Evolutionary conservation across 2,113 vertebrate genomes (phyloP).

Genomic region (Rhinogobius similis): DNA sequence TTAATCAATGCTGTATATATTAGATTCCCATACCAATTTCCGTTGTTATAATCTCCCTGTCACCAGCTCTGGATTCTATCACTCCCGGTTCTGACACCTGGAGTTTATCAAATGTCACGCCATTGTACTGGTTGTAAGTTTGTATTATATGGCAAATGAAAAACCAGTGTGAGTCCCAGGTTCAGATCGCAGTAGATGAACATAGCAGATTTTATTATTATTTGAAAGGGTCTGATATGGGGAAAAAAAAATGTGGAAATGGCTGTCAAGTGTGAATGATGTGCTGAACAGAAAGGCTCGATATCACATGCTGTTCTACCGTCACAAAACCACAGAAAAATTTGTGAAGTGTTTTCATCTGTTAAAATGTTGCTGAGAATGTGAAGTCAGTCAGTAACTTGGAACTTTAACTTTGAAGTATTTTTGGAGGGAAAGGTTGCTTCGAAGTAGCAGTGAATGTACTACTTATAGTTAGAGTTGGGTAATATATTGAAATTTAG

Average conservation of each 20-base stretch:
- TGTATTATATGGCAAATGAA: constrained; percentile 8
- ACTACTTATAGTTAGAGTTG: too few species aligned
- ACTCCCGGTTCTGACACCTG: constrained; percentile 25
- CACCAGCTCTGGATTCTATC: background rate
- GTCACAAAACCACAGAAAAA: constrained; percentile 1
- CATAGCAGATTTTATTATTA: constrained; percentile 6
- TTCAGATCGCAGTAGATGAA: background rate
- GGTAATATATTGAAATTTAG: too few species aligned
- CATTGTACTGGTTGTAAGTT: constrained; percentile 13
- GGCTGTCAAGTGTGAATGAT: constrained; percentile 14
- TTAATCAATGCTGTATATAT: background rate
- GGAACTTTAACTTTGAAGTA: background rate
- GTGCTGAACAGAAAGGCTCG: constrained; percentile 7
- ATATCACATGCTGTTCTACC: constrained; percentile 7
- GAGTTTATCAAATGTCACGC: constrained; percentile 18
- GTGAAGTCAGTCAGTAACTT: background rate
- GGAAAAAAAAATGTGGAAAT: background rate
- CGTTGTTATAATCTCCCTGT: constrained; percentile 9
- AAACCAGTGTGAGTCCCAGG: constrained; percentile 8
- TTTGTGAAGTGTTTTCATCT: background rate
- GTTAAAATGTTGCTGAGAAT: background rate
- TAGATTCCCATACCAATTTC: background rate
- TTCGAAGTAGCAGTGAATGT: background rate
- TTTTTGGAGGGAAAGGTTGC: background rate
- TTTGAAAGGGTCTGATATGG: background rate